phyloP scores from a whole-genome alignment of 2,113 vertebrate genomes.

The Syngnathus typhle region DNA sequence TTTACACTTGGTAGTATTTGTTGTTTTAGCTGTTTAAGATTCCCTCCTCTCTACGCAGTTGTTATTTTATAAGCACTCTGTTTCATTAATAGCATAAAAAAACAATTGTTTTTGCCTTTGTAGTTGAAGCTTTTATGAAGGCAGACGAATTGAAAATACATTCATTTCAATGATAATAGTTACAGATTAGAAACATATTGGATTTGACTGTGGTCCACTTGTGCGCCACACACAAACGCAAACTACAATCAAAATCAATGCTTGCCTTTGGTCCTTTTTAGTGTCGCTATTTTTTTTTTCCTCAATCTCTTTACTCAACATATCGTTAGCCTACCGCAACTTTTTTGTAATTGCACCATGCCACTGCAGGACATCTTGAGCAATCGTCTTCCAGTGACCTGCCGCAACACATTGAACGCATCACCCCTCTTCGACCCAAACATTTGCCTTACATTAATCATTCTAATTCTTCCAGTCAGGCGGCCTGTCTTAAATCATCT shows the following conservation, averaged over 20 bases:
- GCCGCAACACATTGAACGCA: background rate
- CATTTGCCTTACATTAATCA: slow-evolving; percentile 55
- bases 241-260: background rate
- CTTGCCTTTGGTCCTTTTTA: background rate
- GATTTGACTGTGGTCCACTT: background rate
- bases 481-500: slow-evolving; percentile 60
- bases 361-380: background rate
- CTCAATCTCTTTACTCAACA: slow-evolving; percentile 4
- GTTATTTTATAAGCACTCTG: background rate
- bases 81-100: background rate
- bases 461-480: slow-evolving; percentile 49
- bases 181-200: background rate
- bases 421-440: slow-evolving; percentile 28
- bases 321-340: slow-evolving; percentile 2
- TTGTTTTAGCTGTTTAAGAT: background rate
- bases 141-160: background rate
- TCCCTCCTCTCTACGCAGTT: background rate
- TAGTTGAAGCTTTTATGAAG: background rate
- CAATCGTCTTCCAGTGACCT: slow-evolving; percentile 1
- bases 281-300: background rate
- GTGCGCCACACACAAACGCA: background rate
- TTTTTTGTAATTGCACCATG: background rate
- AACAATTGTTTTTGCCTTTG: background rate
- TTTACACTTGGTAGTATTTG: background rate
- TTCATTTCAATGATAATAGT: background rate